Percentiles rank a stretch among this genome's conserved stretches.
Evolutionary conservation across 2,113 vertebrate species (phyloP).

Genomic region (Garra rufa): DNA sequence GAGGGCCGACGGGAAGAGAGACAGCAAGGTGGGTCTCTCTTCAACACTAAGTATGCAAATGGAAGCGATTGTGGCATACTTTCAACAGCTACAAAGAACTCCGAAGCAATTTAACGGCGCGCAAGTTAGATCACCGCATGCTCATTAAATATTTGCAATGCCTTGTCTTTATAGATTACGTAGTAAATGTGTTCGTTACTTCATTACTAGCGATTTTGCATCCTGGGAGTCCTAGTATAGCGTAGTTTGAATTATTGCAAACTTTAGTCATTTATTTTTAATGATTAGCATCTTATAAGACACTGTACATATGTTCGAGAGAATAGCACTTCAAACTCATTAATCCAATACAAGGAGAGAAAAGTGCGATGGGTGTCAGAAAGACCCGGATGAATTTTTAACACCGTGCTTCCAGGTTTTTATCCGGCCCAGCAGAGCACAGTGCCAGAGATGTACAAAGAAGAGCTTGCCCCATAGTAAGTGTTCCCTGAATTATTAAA

Average conservation of each 20-base stretch:
- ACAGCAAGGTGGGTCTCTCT: slow-evolving; percentile 67
- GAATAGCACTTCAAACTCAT: slow-evolving; percentile 61
- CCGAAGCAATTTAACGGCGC: slow-evolving; percentile 13
- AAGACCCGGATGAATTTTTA: slow-evolving; percentile 71
- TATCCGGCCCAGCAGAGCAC: slow-evolving; percentile 65
- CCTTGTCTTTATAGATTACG: slow-evolving; percentile 22
- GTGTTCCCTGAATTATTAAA: slow-evolving; percentile 78
- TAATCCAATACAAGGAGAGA: slow-evolving; percentile 68
- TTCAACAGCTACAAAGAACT: not conserved
- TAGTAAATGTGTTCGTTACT: not conserved
- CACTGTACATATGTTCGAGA: not conserved
- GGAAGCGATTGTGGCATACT: not conserved
- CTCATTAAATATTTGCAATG: slow-evolving; percentile 5
- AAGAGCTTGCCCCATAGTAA: slow-evolving; percentile 73
- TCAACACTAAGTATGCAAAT: slow-evolving; percentile 58
- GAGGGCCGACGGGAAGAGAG: slow-evolving; percentile 62
- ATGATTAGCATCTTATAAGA: not conserved
- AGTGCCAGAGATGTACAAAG: slow-evolving; percentile 72
- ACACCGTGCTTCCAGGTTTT: slow-evolving; percentile 57
- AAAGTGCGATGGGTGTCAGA: slow-evolving; percentile 65
- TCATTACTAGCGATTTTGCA: not conserved
- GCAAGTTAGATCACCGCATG: not conserved
- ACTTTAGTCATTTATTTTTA: not conserved
- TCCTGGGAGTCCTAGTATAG: not conserved
- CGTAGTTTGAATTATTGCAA: not conserved